Evolutionary conservation across 2,113 vertebrate genomes (phyloP), one percentile per base, ranked within the genome.

Genomic region (Serinus canaria): DNA sequence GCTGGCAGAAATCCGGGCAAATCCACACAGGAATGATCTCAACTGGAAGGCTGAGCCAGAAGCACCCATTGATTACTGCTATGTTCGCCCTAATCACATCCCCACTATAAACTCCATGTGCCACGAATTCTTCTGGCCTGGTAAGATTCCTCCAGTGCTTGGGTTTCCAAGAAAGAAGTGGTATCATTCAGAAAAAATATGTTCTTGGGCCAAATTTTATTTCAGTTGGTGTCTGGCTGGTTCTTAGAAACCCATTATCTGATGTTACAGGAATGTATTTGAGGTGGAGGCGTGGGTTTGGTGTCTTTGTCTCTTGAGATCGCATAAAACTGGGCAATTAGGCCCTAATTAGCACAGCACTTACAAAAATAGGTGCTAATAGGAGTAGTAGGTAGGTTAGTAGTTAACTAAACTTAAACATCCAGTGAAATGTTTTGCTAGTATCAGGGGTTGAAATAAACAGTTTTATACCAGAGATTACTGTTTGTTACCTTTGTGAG

Each of bases 61-160:
- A 9, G 98, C 98, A 25, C 98, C 99, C 67, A 96, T 99, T 12
- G 99, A 99, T 97, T 99, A 99, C 97, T 99, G 99, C 98, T 99
- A 99, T 0, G 99, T 99, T 46, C 98, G 98, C 11, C 99, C 99
- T 7, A 99, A 98, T 97, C 99, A 99, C 98, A 99, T 99, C 93
- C 99, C 99, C 41, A 99, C 99, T 0, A 98, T 99, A 96, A 99
- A 99, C 95, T 98, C 99, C 35, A 99, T 99, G 99, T 99, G 99
- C 95, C 99, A 99, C 2, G 98, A 99, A 85, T 99, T 99, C 98
- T 99, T 99, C 97, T 99, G 99, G 99, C 99, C 99, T 88, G 99
- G 99, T 99, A 98, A 97, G 94, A 87, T 81, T 87, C 70, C 31
- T 74, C 82, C 27, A 18, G 52, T 12, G 6, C 55, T 78, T 43